phyloP scores from a whole-genome alignment of 2,113 vertebrate genomes.

The Cinclus mexicanus region DNA sequence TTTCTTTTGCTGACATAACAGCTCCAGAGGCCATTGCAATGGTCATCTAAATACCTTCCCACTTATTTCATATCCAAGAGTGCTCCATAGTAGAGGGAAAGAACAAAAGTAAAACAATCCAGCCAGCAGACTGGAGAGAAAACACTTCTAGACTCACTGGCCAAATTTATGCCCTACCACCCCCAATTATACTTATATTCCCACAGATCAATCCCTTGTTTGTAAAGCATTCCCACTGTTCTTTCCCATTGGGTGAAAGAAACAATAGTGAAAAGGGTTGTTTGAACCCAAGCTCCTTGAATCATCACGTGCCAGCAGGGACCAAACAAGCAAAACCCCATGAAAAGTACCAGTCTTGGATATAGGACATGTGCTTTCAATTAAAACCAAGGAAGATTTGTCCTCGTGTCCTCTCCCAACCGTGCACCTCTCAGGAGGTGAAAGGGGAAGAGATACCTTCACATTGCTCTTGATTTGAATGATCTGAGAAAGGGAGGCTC shows the following conservation, averaged over 20 bases:
- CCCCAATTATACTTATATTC: not conserved
- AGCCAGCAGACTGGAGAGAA: not conserved
- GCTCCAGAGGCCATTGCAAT: not conserved
- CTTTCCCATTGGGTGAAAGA: not conserved
- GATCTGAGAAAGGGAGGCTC: not conserved
- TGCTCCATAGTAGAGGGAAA: not conserved
- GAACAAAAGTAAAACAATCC: not conserved
- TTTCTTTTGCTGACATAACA: not conserved
- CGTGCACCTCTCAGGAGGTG: not conserved
- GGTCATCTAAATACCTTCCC: not conserved
- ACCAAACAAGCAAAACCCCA: not conserved
- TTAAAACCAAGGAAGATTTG: not conserved
- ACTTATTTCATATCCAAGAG: not conserved
- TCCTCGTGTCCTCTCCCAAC: accelerated
- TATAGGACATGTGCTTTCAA: not conserved
- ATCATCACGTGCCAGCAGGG: not conserved
- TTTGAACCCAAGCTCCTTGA: not conserved
- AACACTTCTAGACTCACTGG: not conserved
- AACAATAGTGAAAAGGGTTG: not conserved
- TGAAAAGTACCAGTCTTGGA: not conserved
- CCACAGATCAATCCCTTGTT: not conserved
- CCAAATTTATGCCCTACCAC: not conserved
- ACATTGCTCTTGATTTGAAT: not conserved
- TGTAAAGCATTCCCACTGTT: not conserved
- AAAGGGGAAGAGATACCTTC: not conserved